phyloP scores from a whole-genome alignment of 2,113 vertebrate species.

The Melospiza georgiana region DNA sequence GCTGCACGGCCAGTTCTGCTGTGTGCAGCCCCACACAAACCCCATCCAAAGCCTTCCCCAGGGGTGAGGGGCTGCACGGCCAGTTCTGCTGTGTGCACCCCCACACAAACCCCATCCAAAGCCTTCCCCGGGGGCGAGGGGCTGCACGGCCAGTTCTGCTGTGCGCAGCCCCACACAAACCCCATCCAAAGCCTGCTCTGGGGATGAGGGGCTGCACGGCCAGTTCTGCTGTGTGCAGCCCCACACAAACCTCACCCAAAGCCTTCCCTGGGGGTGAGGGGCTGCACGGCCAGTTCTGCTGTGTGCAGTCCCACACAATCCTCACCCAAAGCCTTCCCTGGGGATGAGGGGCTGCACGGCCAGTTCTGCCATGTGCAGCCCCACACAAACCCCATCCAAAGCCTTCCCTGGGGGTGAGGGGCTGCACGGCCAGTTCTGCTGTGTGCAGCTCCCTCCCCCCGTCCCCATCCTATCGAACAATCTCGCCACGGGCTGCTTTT shows the following conservation, averaged over 20 bases:
- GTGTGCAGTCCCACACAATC: not conserved
- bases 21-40: not conserved
- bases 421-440: not conserved
- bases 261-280: not conserved
- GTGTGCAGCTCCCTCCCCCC: not conserved
- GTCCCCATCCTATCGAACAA: constrained; percentile 8
- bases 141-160: not conserved
- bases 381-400: not conserved
- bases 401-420: not conserved
- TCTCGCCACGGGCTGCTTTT: constrained; percentile 54
- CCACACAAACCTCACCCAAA: not conserved
- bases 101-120: not conserved
- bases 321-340: not conserved
- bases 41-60: not conserved
- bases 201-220: not conserved
- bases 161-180: not conserved
- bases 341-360: not conserved
- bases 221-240: not conserved
- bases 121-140: not conserved
- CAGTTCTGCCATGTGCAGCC: not conserved
- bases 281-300: not conserved
- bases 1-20: not conserved
- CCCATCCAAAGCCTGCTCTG: not conserved
- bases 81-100: not conserved
- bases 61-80: not conserved